Conservation (phyloP, 2,888 invertebrate genomes). For the Hirtodrosophila cameraria region DNA sequence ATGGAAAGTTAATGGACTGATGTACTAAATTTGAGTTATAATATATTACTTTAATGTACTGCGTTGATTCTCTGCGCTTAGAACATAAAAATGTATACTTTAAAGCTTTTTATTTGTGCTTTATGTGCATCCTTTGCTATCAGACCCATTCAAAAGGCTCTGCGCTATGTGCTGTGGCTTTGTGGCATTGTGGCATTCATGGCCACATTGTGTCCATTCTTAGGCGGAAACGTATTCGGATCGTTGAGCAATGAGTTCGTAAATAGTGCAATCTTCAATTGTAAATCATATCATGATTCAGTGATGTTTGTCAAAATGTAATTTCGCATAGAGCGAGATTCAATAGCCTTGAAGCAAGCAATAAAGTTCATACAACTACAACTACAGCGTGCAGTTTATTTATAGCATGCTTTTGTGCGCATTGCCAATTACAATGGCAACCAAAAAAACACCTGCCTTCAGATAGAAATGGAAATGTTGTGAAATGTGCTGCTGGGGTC, state of each 20-base stretch:
- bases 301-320: background rate
- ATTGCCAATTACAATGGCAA: conserved; percentile 25
- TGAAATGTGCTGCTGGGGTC: conserved; percentile 38
- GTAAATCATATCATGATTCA: conserved; percentile 19
- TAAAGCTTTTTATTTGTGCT: too few species aligned
- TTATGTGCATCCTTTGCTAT: too few species aligned
- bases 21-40: too few species aligned
- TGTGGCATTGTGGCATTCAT: too few species aligned
- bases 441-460: conserved; percentile 54
- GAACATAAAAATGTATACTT: too few species aligned
- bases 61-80: too few species aligned
- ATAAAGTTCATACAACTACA: conserved; percentile 2
- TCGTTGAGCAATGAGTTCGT: background rate
- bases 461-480: conserved; percentile 9
- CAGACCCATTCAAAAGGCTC: too few species aligned
- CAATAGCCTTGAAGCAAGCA: background rate
- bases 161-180: too few species aligned
- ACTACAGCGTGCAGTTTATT: conserved; percentile 44
- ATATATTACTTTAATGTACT: too few species aligned
- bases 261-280: background rate
- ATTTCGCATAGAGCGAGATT: background rate
- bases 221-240: background rate
- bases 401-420: conserved; percentile 45
- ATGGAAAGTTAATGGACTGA: too few species aligned
- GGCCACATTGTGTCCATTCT: background rate